Evolutionary conservation across 2,797 vertebrate genomes (phyloP), one percentile per base, ranked within the genome.

Genomic region (Artibeus jamaicensis): DNA sequence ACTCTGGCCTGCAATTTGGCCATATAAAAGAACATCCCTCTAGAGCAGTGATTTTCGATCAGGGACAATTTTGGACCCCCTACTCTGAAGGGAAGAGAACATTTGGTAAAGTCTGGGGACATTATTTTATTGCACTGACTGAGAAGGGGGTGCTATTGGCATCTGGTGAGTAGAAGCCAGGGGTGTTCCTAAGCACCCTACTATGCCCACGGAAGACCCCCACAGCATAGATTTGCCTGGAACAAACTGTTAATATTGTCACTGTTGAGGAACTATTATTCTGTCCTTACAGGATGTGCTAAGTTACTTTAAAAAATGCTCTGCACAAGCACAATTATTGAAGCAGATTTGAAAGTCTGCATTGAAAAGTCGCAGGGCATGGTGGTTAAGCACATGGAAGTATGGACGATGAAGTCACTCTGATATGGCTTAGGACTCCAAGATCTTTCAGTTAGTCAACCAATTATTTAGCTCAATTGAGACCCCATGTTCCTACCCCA

Each of bases 191-290:
- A 53, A 79, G 70, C 1, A 74, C 5, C 10, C 34, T n/a, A 9
- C 0, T 18, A 4, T n/a, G 14, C 9, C 34, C 1, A 32, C 29
- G 32, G 19, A 0, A 44, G 22, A 14, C 16, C 29, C 34, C 39
- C 76, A 86, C 22, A 53, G 37, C 4, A 24, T 18, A 46, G 37
- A 84, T 76, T 50, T 50, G 73, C 18, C 29, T 9, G 46, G 11
- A 9, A 48, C 29, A n/a, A 71, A 78, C 19, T 42, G 10, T 39
- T 39, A 59, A 50, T 8, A 21, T 18, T 68, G 46, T 81, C 84
- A 39, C 46, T 67, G 26, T 53, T 55, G 65, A 85, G 10, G 59
- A 86, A 32, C 4, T 79, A 14, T 78, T 6, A 0, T 39, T 0
- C 8, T 48, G 9, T 55, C 7, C 3, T 85, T 7, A 44, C 2